phyloP scores from a whole-genome alignment of 2,797 vertebrate genomes.

The Diplodus sargus region DNA sequence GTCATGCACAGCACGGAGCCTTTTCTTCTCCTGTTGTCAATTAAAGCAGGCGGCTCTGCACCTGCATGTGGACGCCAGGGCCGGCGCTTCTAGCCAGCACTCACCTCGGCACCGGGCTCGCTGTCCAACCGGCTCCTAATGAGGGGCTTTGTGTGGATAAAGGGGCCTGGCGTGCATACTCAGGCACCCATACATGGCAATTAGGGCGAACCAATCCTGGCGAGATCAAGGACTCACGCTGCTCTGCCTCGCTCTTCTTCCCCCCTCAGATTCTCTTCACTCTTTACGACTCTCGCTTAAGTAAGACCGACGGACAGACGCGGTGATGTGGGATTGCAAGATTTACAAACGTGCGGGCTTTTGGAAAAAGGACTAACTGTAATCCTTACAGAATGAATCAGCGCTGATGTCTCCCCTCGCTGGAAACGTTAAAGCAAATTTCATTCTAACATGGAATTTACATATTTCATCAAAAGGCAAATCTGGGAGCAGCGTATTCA shows the following conservation, averaged over 20 bases:
- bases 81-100: constrained; percentile 56
- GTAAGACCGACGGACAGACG: constrained; percentile 55
- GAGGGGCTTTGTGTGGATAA: constrained; percentile 79
- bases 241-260: constrained; percentile 15
- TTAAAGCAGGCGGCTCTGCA: constrained; percentile 75
- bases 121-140: constrained; percentile 78
- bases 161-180: constrained; percentile 65
- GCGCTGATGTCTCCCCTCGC: constrained; percentile 30
- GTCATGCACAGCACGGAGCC: constrained; percentile 65
- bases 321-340: constrained; percentile 33
- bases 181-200: constrained; percentile 70
- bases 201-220: constrained; percentile 69
- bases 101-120: constrained; percentile 69
- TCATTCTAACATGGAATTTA: constrained; percentile 34
- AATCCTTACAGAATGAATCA: constrained; percentile 57
- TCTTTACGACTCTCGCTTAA: constrained; percentile 40
- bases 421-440: constrained; percentile 34
- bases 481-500: constrained; percentile 6
- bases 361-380: constrained; percentile 47
- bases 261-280: constrained; percentile 7
- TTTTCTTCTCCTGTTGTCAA: constrained; percentile 79
- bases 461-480: constrained; percentile 47
- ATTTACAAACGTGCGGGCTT: constrained; percentile 45
- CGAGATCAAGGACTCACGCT: constrained; percentile 55
- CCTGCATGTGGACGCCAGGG: constrained; percentile 73